These are phyloP conservation scores for Pteria penguin DNA, from an alignment of 2,888 invertebrate genomes.

Conservation along the genomic window DNA sequence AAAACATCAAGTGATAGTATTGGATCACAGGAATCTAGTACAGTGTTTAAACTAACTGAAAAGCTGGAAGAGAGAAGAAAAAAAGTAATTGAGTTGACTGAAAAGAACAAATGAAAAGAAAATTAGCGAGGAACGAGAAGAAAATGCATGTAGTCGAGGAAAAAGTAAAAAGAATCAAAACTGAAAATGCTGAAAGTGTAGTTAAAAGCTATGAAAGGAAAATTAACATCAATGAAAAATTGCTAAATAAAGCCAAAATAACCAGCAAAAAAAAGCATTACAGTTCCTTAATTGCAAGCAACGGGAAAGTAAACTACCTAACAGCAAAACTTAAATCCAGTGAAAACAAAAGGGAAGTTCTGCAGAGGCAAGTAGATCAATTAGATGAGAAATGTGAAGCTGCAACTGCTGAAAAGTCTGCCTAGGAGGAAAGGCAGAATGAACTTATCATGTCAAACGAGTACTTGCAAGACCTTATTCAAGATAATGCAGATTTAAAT, in stretches of 20 bases:
- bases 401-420: slow-evolving; percentile 8
- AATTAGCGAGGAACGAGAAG: slow-evolving; percentile 24
- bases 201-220: not conserved
- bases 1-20: too few relatives aligned
- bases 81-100: slow-evolving; percentile 19
- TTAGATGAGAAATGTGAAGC: not conserved
- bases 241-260: slow-evolving; percentile 1
- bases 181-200: not conserved
- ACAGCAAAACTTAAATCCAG: not conserved
- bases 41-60: too few relatives aligned
- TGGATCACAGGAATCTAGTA: too few relatives aligned
- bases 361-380: not conserved
- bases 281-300: not conserved
- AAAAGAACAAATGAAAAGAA: slow-evolving; percentile 26
- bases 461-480: not conserved
- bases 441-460: not conserved
- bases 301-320: not conserved
- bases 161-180: not conserved
- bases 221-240: not conserved
- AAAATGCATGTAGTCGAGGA: not conserved
- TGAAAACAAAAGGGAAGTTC: not conserved
- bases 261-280: not conserved
- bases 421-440: not conserved
- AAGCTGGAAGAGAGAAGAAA: slow-evolving; percentile 11
- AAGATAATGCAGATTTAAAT: slow-evolving; percentile 4